Conservation (phyloP, 2,888 invertebrate species). For the Meiosimyza platycephala region DNA sequence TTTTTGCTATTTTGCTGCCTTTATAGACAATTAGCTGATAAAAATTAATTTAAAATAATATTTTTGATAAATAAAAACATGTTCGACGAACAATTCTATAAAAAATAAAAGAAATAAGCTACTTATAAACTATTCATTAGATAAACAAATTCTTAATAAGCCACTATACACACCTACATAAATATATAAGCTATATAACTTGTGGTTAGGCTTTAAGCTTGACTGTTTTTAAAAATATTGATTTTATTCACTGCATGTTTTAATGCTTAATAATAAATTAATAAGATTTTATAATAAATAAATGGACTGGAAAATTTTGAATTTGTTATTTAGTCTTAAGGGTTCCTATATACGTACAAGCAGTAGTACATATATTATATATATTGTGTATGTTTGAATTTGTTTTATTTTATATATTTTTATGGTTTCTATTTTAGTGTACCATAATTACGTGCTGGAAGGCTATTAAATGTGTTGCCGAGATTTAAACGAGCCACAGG, state of each 20-base stretch:
- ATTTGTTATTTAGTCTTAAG: conserved; percentile 29
- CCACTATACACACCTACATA: too few species aligned
- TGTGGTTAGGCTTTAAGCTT: background rate
- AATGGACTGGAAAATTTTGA: conserved; percentile 23
- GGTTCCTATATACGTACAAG: conserved; percentile 14
- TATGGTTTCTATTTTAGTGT: conserved; percentile 16
- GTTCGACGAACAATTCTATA: too few species aligned
- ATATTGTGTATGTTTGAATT: background rate
- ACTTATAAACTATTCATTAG: too few species aligned
- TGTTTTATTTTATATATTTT: background rate
- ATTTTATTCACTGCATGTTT: conserved; percentile 11
- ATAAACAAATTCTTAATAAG: too few species aligned
- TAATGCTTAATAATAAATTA: background rate
- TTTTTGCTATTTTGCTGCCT: too few species aligned
- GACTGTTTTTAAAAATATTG: background rate
- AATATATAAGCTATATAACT: too few species aligned
- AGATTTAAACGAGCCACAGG: conserved; percentile 70
- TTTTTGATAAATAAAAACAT: too few species aligned
- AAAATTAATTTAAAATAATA: too few species aligned
- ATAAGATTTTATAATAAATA: conserved; percentile 8
- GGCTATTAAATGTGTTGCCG: conserved; percentile 64
- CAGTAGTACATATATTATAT: background rate
- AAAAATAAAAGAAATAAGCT: too few species aligned
- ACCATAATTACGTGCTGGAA: conserved; percentile 57
- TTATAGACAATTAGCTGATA: too few species aligned